These are phyloP conservation scores for Heliocidaris tuberculata DNA, from an alignment of 35 echinoderm and acorn worm genomes.

Conservation along the genomic window DNA sequence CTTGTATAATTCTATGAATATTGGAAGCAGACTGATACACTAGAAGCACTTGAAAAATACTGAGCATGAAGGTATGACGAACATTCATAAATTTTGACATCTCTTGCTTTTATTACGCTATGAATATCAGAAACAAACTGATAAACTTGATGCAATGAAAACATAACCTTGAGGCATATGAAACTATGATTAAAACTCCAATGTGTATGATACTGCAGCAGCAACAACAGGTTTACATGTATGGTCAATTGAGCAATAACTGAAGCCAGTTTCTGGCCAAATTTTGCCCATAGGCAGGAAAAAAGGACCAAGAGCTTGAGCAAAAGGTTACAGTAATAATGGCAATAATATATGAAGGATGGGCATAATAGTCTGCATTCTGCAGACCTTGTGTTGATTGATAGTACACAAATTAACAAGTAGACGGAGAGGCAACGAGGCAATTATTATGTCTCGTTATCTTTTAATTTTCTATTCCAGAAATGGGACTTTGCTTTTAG, in stretches of 20 bases:
- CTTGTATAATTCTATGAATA: no score
- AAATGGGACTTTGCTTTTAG: background rate
- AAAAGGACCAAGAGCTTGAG: background rate
- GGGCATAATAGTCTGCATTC: background rate
- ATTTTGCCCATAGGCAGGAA: background rate
- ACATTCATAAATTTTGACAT: no score
- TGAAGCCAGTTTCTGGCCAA: background rate
- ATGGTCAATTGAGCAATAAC: background rate
- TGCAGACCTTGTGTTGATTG: background rate
- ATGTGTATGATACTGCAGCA: background rate
- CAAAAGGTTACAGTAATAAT: background rate
- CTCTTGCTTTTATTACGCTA: no score
- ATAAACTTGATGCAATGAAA: background rate
- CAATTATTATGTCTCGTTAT: background rate
- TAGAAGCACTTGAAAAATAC: no score
- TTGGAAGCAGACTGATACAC: no score
- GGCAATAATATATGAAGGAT: background rate
- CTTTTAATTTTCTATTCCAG: background rate
- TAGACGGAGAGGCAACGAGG: background rate
- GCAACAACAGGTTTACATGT: background rate
- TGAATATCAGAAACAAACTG: background rate
- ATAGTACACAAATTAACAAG: background rate
- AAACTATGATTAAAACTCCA: background rate
- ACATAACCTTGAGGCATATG: background rate
- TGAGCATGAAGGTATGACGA: no score